These are phyloP conservation scores for Platichthys stellatus DNA, from an alignment of 2,113 vertebrate genomes.

Conservation along the genomic window DNA sequence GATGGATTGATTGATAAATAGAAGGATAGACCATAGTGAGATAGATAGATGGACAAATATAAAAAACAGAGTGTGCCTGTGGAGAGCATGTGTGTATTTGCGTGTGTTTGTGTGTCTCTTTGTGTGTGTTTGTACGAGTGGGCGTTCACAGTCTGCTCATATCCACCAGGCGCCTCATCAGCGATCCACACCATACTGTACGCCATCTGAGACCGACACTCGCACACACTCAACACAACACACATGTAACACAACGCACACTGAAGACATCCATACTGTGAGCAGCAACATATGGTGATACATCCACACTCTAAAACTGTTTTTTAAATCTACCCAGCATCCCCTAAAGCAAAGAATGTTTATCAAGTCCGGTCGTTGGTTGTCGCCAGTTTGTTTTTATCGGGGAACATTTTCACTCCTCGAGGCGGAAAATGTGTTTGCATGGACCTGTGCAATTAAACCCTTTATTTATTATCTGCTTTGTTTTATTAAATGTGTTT, in stretches of 20 bases:
- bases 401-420: neutral
- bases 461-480: neutral
- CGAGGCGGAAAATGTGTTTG: constrained; percentile 1
- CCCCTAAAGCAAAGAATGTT: neutral
- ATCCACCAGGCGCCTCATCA: constrained; percentile 45
- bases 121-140: constrained; percentile 50
- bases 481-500: constrained; percentile 9
- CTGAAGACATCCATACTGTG: neutral
- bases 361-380: neutral
- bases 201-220: constrained; percentile 46
- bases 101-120: constrained; percentile 43
- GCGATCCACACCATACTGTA: constrained; percentile 57
- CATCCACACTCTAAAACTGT: neutral
- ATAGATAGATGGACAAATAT: constrained; percentile 6
- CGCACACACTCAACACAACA: neutral
- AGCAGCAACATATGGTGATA: neutral
- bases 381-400: constrained; percentile 4
- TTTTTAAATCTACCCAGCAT: neutral
- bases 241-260: neutral
- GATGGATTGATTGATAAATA: constrained; percentile 6
- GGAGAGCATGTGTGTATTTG: constrained; percentile 38
- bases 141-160: constrained; percentile 57
- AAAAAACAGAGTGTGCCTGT: constrained; percentile 34
- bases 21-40: constrained; percentile 10
- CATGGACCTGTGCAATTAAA: constrained; percentile 33